Evolutionary conservation across 1,140 invertebrate genomes (phyloP), one percentile per base, ranked within the genome.

Genomic region (Pogonus chalceus): DNA sequence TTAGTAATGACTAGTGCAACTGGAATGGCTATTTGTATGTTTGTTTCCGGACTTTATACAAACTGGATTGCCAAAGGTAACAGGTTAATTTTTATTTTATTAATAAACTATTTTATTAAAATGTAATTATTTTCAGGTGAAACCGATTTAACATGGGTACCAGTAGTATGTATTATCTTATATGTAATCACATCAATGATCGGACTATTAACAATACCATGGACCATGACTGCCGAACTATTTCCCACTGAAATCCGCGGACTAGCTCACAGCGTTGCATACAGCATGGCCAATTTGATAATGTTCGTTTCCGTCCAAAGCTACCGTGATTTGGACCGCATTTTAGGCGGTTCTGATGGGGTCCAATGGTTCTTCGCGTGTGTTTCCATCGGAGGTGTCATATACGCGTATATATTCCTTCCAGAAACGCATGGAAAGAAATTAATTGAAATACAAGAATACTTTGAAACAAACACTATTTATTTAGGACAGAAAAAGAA

Each of bases 391-490:
- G 57, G 77, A 0, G 76, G 79, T 1, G 62, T 74, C 0, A 58
- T 79, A 1, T 84, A 81, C 60, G 78, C 80, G 4, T 78, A 75
- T 54, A 60, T 84, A 9, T 72, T 82, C 59, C 67, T 88, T 12
- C 85, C 85, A 0, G 85, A 88, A 68, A 88, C 85, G 0, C 83
- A 86, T 63, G 77, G 75, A 12, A 84, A 79, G 61, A 79, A 79
- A 52, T 66, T 86, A 1, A 76, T 76, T 1, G 82, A 87, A 61
- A 86, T 88, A 55, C 76, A 81, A 56, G 70, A 76, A n/a, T 79
- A 81, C 59, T 81, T 80, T 60, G 63, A 72, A 10, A 66, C 69
- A 24, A 73, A 77, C 59, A 63, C 55, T 10, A 57, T 71, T 10
- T 73, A 66, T 56, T 58, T 66, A 10, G 55, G 55, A 0, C 21